These are phyloP conservation scores for Parasteatoda tepidariorum DNA, from an alignment of 1,140 invertebrate genomes.

Conservation along the genomic window DNA sequence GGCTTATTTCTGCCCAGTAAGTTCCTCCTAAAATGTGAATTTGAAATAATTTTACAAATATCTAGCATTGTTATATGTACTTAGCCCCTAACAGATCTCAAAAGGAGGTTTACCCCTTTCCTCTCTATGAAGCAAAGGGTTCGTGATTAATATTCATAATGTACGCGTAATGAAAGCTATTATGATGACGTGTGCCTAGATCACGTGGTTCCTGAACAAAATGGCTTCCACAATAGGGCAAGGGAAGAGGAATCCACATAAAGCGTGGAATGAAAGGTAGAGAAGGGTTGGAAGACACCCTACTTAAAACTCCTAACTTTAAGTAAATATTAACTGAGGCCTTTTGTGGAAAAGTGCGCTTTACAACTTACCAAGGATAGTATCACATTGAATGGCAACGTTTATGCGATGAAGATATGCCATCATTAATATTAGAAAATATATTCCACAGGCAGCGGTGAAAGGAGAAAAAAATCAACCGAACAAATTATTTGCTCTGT, in stretches of 20 bases:
- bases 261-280: slow-evolving; percentile 9
- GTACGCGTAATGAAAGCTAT: slow-evolving; percentile 61
- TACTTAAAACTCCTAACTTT: slow-evolving; percentile 48
- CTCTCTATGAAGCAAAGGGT: slow-evolving; percentile 43
- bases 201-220: slow-evolving; percentile 61
- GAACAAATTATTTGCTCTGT: neutral
- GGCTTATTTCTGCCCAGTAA: too few relatives aligned
- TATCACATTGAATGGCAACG: too few relatives aligned
- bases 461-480: too few relatives aligned
- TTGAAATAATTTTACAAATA: too few relatives aligned
- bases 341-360: neutral
- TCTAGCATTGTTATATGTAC: slow-evolving; percentile 10
- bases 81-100: neutral
- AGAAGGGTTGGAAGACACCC: neutral
- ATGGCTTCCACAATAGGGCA: slow-evolving; percentile 57
- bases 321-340: slow-evolving; percentile 48
- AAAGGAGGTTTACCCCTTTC: slow-evolving; percentile 13
- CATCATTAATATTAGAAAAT: too few relatives aligned
- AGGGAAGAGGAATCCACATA: slow-evolving; percentile 51
- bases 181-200: slow-evolving; percentile 59
- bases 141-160: slow-evolving; percentile 61
- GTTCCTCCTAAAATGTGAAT: too few relatives aligned
- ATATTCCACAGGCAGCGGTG: too few relatives aligned
- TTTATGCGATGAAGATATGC: too few relatives aligned
- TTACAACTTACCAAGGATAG: neutral